These are phyloP conservation scores for Chinchilla lanigera DNA, from an alignment of 2,113 vertebrate genomes.

Conservation along the genomic window DNA sequence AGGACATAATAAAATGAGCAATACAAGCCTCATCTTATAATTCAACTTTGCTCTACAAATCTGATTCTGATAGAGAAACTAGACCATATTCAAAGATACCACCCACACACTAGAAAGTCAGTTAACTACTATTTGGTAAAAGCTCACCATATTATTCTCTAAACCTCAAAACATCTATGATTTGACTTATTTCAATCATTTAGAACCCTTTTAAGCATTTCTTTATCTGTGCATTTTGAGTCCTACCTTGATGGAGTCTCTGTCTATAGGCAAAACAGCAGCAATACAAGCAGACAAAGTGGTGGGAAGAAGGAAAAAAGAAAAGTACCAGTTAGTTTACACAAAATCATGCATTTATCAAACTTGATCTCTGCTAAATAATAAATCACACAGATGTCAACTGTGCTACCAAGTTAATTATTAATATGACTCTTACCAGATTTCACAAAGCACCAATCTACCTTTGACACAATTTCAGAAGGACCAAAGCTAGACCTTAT, in stretches of 20 bases:
- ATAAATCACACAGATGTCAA: conserved; percentile 82
- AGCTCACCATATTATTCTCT: conserved; percentile 31
- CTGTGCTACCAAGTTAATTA: conserved; percentile 82
- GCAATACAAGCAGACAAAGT: not conserved
- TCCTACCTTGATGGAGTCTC: conserved; percentile 94
- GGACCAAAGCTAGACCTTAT: not conserved
- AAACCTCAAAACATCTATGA: conserved; percentile 36
- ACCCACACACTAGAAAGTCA: not conserved
- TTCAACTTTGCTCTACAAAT: conserved; percentile 26
- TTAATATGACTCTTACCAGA: conserved; percentile 74
- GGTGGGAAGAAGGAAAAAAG: conserved; percentile 60
- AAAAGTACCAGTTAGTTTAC: conserved; percentile 84
- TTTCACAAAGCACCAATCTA: conserved; percentile 76
- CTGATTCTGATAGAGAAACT: conserved; percentile 48
- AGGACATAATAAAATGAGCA: conserved; percentile 47
- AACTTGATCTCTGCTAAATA: conserved; percentile 76
- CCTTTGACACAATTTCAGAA: conserved; percentile 71
- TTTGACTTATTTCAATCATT: not conserved
- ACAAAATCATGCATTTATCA: conserved; percentile 80
- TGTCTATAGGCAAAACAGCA: conserved; percentile 86
- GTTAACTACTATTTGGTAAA: conserved; percentile 23
- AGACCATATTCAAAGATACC: conserved; percentile 37
- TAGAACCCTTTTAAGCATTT: not conserved
- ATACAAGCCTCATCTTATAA: not conserved
- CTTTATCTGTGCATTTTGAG: conserved; percentile 58